Evolutionary conservation across 2,797 vertebrate genomes (phyloP).

Genomic region (Artibeus jamaicensis): DNA sequence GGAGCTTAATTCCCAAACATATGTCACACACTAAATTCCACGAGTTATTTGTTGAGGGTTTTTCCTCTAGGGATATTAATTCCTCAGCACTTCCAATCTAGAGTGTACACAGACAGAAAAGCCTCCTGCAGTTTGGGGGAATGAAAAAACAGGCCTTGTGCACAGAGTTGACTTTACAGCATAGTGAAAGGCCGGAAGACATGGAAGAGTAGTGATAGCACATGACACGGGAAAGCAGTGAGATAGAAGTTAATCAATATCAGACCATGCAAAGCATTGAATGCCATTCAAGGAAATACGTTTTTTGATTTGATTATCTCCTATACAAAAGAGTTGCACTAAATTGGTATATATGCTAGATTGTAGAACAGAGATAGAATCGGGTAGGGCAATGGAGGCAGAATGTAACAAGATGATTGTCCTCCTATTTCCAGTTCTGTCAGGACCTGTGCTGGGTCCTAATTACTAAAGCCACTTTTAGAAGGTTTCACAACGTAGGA

Average conservation of each 20-base stretch:
- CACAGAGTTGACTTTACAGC: background rate
- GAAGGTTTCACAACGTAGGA: background rate
- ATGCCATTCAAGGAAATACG: background rate
- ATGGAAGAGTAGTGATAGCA: background rate
- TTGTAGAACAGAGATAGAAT: background rate
- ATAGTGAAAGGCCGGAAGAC: background rate
- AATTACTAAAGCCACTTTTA: background rate
- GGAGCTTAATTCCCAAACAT: background rate
- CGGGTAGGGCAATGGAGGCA: background rate
- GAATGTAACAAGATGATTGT: background rate
- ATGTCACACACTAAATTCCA: background rate
- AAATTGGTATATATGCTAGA: background rate
- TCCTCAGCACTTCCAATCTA: background rate
- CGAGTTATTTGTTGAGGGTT: background rate
- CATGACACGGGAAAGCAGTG: background rate
- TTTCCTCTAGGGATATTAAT: background rate
- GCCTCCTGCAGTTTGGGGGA: background rate
- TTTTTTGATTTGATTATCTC: background rate
- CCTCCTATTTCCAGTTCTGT: background rate
- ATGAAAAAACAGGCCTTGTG: background rate
- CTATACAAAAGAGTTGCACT: background rate
- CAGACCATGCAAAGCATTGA: background rate
- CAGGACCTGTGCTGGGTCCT: background rate
- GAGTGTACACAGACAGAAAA: background rate
- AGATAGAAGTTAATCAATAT: background rate